Evolutionary conservation across 2,888 invertebrate species (phyloP).

Genomic region (Callinectes sapidus): DNA sequence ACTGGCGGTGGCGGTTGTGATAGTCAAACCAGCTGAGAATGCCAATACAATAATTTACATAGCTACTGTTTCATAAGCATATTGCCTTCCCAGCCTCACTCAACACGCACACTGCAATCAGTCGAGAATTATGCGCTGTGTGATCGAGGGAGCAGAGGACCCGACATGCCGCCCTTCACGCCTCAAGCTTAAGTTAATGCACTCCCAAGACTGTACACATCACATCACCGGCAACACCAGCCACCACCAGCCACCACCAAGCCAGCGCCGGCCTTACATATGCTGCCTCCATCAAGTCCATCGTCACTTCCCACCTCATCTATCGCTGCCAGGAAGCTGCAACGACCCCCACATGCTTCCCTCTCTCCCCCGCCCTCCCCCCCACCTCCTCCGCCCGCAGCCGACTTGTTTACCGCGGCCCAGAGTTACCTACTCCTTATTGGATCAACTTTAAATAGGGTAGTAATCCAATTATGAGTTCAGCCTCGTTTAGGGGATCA

Average conservation of each 20-base stretch:
- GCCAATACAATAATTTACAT: background rate
- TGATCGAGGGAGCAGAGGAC: slow-evolving; percentile 15
- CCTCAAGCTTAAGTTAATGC: background rate
- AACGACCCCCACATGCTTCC: background rate
- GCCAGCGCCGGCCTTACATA: background rate
- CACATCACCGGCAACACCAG: background rate
- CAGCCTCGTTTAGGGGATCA: slow-evolving; percentile 39
- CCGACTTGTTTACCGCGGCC: slow-evolving; percentile 52
- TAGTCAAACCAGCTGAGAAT: background rate
- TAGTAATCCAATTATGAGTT: slow-evolving; percentile 62
- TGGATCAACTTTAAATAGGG: slow-evolving; percentile 63
- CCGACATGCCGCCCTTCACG: slow-evolving; percentile 2
- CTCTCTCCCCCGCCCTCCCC: background rate
- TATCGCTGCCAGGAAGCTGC: slow-evolving; percentile 33
- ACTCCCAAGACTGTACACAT: background rate
- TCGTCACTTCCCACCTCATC: slow-evolving; percentile 21
- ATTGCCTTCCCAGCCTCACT: slow-evolving; percentile 11
- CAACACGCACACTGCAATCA: slow-evolving; percentile 10
- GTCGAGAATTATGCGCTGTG: background rate
- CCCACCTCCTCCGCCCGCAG: background rate
- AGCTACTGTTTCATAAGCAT: slow-evolving; percentile 6
- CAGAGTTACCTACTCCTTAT: slow-evolving; percentile 40
- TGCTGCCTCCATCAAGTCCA: slow-evolving; percentile 23
- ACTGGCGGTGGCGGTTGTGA: background rate
- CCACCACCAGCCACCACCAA: background rate